These are phyloP conservation scores for Microplitis mediator DNA, from an alignment of 1,140 invertebrate species.

Conservation along the genomic window DNA sequence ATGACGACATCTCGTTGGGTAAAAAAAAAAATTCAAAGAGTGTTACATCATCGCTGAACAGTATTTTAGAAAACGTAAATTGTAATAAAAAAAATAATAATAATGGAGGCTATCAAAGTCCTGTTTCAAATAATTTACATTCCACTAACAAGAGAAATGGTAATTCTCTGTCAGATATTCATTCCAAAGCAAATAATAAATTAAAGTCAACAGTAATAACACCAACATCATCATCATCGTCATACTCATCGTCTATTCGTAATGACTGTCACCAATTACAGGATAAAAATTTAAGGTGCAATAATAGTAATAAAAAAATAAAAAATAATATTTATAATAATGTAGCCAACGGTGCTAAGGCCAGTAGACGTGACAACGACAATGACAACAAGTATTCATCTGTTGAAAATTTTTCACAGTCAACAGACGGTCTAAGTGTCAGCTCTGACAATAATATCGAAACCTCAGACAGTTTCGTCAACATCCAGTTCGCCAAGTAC, in stretches of 20 bases:
- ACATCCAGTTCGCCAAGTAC: conserved; percentile 47
- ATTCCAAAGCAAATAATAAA: conserved; percentile 26
- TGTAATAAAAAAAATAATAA: conserved; percentile 21
- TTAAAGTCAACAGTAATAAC: neutral
- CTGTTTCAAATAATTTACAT: conserved; percentile 25
- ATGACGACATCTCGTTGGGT: conserved; percentile 14
- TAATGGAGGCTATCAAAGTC: conserved; percentile 24
- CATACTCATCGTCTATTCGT: no score
- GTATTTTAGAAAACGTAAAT: conserved; percentile 41
- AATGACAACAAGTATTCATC: conserved; percentile 14
- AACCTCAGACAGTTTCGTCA: conserved; percentile 55
- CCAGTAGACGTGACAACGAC: conserved; percentile 9
- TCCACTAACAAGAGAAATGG: conserved; percentile 38
- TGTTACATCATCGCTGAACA: conserved; percentile 37
- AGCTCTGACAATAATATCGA: conserved; percentile 53
- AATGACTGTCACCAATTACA: no score
- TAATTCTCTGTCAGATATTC: conserved; percentile 33
- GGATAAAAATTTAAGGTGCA: neutral
- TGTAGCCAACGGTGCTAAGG: neutral
- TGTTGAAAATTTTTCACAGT: conserved; percentile 35
- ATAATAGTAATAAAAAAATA: conserved; percentile 9
- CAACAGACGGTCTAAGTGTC: conserved; percentile 41
- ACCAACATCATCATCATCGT: conserved; percentile 2
- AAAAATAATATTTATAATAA: neutral
- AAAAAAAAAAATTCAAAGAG: conserved; percentile 20